A percentile compares a stretch with the other conserved stretches of the same genome.
Conservation (phyloP, 1,140 invertebrate genomes). For the Nixonia krombeini region DNA sequence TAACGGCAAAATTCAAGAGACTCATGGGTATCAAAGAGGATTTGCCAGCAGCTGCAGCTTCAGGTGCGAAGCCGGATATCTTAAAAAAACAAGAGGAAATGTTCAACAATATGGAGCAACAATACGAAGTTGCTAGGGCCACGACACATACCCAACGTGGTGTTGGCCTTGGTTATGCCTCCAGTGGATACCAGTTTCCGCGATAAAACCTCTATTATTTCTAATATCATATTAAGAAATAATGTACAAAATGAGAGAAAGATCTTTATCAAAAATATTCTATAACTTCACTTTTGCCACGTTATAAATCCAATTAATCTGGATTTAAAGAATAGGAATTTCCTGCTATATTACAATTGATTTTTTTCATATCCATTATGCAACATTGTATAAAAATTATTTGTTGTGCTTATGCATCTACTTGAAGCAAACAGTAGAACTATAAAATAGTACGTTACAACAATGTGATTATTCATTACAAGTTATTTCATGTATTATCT, state of each 20-base stretch:
- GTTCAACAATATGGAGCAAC: slow-evolving; percentile 92
- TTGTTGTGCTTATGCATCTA: no score
- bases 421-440: no score
- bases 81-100: slow-evolving; percentile 91
- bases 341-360: no score
- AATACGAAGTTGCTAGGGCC: slow-evolving; percentile 94
- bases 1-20: slow-evolving; percentile 94
- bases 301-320: no score
- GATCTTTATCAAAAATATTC: background rate
- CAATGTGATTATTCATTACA: background rate
- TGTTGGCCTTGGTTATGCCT: slow-evolving; percentile 87
- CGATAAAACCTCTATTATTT: slow-evolving; percentile 54
- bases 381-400: no score
- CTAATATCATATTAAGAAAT: background rate
- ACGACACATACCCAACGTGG: slow-evolving; percentile 95
- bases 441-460: no score
- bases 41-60: slow-evolving; percentile 55
- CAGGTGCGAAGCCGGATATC: slow-evolving; percentile 73
- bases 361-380: no score
- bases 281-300: no score
- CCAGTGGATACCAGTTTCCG: slow-evolving; percentile 67
- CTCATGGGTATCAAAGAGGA: slow-evolving; percentile 93
- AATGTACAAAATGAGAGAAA: background rate
- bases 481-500: no score
- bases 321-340: no score